Conservation (phyloP, 2,888 invertebrate species). For the Polymixis flavicincta region DNA sequence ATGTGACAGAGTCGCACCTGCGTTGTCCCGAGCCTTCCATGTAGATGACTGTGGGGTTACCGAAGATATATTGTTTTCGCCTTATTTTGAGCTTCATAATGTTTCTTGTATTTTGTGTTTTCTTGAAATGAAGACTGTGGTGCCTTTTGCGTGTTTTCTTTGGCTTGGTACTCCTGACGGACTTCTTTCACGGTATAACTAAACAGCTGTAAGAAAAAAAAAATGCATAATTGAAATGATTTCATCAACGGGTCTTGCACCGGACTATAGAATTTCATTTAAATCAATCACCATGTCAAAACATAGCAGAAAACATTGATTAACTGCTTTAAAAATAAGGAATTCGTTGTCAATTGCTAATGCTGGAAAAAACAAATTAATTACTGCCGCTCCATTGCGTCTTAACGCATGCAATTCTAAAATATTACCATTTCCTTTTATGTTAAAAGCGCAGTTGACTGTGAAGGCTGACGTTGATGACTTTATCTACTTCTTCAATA, state of each 20-base stretch:
- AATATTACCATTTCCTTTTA: constrained; percentile 42
- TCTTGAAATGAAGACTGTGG: constrained; percentile 43
- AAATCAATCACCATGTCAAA: constrained; percentile 38
- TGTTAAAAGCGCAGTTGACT: constrained; percentile 38
- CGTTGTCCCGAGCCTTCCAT: constrained; percentile 67
- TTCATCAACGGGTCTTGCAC: not conserved
- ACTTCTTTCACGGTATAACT: not conserved
- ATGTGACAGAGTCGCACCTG: constrained; percentile 83
- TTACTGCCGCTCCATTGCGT: constrained; percentile 38
- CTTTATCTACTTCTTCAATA: constrained; percentile 44
- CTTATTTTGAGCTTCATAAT: constrained; percentile 59
- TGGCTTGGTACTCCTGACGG: not conserved
- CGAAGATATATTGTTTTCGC: constrained; percentile 66
- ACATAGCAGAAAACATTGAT: constrained; percentile 8
- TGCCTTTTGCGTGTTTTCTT: not conserved
- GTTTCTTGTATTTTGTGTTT: constrained; percentile 54
- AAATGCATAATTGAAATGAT: not conserved
- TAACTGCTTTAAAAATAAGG: constrained; percentile 15
- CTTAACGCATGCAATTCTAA: constrained; percentile 44
- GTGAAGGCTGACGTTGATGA: constrained; percentile 44
- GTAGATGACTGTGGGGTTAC: constrained; percentile 64
- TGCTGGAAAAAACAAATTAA: constrained; percentile 35
- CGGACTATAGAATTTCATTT: not conserved
- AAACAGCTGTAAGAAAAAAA: not conserved
- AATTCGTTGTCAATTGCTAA: constrained; percentile 41